Evolutionary conservation across 1,140 invertebrate species (phyloP).

Genomic region (Zaprionus nigranus): DNA sequence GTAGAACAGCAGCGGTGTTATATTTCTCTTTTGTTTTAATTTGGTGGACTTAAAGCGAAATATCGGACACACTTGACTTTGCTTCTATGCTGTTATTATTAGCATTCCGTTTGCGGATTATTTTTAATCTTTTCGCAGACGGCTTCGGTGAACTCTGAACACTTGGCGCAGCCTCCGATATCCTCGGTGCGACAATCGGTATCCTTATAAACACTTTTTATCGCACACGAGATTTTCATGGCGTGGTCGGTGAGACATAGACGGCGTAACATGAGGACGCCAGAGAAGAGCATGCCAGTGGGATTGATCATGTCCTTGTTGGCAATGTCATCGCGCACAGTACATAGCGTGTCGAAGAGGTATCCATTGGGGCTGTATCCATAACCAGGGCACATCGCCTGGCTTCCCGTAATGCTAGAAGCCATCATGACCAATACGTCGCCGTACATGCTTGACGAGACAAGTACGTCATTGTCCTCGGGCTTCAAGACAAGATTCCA

Average conservation of each 20-base stretch:
- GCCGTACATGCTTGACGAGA: conserved; percentile 72
- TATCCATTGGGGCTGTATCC: conserved; percentile 31
- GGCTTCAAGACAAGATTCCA: conserved; percentile 53
- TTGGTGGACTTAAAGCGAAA: neutral
- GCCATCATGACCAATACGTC: conserved; percentile 57
- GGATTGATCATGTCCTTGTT: conserved; percentile 60
- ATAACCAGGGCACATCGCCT: conserved; percentile 52
- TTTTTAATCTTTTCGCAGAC: conserved; percentile 41
- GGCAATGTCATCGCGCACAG: neutral
- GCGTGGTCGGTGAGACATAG: conserved; percentile 32
- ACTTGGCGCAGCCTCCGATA: conserved; percentile 50
- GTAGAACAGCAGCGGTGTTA: neutral
- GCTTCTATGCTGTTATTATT: neutral
- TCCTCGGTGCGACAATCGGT: conserved; percentile 58
- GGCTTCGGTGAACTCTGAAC: conserved; percentile 55
- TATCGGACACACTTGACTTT: neutral
- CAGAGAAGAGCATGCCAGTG: conserved; percentile 54
- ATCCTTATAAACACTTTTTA: conserved; percentile 47
- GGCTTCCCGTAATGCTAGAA: conserved; percentile 51
- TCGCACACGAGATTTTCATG: conserved; percentile 30
- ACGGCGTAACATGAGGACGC: conserved; percentile 46
- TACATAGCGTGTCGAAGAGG: conserved; percentile 44
- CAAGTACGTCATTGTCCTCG: conserved; percentile 39
- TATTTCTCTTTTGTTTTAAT: neutral
- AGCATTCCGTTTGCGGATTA: neutral